Evolutionary conservation across 1,140 invertebrate species (phyloP).

Genomic region (Neoseiulus cucumeris): DNA sequence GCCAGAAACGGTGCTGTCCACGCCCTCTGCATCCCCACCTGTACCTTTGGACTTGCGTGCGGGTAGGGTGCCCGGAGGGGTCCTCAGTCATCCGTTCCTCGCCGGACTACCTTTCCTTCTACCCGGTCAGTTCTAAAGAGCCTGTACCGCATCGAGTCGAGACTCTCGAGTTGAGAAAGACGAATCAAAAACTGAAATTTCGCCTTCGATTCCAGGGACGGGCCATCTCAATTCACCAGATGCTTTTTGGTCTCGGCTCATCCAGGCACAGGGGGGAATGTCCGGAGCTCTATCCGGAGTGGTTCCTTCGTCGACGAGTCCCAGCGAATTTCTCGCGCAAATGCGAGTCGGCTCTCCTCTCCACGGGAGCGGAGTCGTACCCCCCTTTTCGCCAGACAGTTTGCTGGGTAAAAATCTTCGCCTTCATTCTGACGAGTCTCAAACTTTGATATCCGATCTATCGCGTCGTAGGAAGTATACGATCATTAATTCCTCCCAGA

Average conservation of each 20-base stretch:
- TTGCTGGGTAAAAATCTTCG: background rate
- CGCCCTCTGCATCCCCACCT: conserved; percentile 3
- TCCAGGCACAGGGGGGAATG: conserved; percentile 1
- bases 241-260: background rate
- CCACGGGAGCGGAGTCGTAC: background rate
- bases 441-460: too few species aligned
- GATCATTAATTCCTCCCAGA: too few species aligned
- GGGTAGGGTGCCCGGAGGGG: background rate
- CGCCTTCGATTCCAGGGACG: background rate
- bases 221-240: background rate
- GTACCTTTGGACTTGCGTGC: conserved; percentile 5
- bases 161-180: too few species aligned
- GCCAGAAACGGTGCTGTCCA: background rate
- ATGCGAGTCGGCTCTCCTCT: background rate
- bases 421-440: too few species aligned
- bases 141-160: too few species aligned
- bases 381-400: conserved; percentile 4
- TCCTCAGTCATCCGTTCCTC: conserved; percentile 1
- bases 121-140: background rate
- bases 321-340: conserved; percentile 8
- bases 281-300: conserved; percentile 2
- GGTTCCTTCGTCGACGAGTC: background rate
- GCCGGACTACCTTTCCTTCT: conserved; percentile 6
- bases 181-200: too few species aligned
- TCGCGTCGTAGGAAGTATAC: too few species aligned